Conservation (phyloP, 2,113 vertebrate species). For the Tragelaphus strepsiceros region DNA sequence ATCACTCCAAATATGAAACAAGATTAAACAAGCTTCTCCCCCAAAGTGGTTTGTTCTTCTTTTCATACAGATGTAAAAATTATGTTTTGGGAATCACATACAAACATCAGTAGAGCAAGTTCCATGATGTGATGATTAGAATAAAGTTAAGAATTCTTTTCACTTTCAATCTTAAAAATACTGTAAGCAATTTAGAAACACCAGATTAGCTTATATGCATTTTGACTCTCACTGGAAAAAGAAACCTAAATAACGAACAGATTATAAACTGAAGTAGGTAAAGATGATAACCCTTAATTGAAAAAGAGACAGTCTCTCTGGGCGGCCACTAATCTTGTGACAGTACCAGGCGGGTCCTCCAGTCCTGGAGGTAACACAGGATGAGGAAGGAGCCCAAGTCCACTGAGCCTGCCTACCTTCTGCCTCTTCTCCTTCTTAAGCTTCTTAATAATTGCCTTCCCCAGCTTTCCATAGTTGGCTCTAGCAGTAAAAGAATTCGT, state of each 20-base stretch:
- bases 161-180: constrained; percentile 25
- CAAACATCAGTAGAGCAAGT: background rate
- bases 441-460: background rate
- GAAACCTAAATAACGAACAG: background rate
- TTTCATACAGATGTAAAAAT: constrained; percentile 50
- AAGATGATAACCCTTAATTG: background rate
- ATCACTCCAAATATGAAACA: constrained; percentile 45
- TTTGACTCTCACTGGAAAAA: background rate
- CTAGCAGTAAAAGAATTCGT: background rate
- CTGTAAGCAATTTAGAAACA: background rate
- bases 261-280: constrained; percentile 7
- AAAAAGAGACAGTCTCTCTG: background rate
- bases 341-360: background rate
- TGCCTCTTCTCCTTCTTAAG: background rate
- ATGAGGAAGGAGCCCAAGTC: background rate
- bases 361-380: background rate
- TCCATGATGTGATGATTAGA: background rate
- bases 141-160: background rate
- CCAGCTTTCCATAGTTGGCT: background rate
- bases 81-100: background rate
- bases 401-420: background rate
- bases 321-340: background rate
- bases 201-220: background rate
- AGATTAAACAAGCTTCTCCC: constrained; percentile 32
- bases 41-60: constrained; percentile 34